Percentiles rank a stretch among this genome's conserved stretches.
phyloP scores from a whole-genome alignment of 2,113 vertebrate species.

The Limnothrissa miodon region DNA sequence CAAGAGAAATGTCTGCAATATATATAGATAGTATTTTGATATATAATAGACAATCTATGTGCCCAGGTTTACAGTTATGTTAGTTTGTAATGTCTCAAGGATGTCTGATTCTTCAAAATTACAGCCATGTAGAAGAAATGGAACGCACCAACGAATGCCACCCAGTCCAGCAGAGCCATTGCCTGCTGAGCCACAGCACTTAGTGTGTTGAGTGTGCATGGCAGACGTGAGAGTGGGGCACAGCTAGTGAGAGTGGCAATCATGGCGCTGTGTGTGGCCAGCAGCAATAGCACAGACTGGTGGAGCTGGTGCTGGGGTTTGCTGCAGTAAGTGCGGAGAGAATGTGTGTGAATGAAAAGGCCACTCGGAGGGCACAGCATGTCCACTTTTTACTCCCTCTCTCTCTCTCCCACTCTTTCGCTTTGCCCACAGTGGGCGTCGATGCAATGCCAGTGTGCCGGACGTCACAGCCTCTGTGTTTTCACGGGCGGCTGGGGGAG shows the following conservation, averaged over 20 bases:
- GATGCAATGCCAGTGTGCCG: conserved; percentile 10
- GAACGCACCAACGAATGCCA: conserved; percentile 41
- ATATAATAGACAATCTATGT: conserved; percentile 70
- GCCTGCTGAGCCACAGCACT: neutral
- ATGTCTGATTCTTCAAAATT: conserved; percentile 43
- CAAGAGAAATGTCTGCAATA: conserved; percentile 74
- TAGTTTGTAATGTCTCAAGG: conserved; percentile 64
- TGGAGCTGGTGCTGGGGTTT: no score
- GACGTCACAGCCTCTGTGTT: conserved; percentile 39
- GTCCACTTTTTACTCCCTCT: conserved; percentile 33
- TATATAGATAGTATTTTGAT: conserved; percentile 58
- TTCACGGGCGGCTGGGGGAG: conserved; percentile 34
- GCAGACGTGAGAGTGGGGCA: neutral
- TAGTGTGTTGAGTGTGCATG: neutral
- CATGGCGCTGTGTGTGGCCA: neutral
- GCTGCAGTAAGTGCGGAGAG: conserved; percentile 18
- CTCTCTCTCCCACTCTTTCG: conserved; percentile 45
- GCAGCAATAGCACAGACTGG: neutral
- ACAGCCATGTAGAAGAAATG: conserved; percentile 53
- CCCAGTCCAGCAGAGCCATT: conserved; percentile 32
- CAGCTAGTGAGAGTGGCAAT: neutral
- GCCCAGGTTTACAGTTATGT: conserved; percentile 71
- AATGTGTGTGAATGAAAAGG: conserved; percentile 41
- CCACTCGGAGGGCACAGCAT: conserved; percentile 57
- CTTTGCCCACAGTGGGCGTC: conserved; percentile 20